Base-by-base conservation (phyloP, 2,888 invertebrate genomes). In the Harmothoe impar region DNA sequence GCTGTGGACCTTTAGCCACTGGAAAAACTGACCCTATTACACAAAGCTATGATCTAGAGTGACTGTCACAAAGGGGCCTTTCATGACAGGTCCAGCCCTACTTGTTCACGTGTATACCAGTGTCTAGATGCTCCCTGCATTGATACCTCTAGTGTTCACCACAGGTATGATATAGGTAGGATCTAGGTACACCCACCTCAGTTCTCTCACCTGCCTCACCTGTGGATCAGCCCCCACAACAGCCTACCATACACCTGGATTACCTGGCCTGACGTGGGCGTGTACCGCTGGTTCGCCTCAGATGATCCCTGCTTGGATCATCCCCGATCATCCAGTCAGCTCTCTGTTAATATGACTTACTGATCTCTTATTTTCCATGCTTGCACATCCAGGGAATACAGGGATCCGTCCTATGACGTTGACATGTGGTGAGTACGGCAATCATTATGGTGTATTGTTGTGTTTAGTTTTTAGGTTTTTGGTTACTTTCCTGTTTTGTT, bases 391-490 rank as follows among this genome's bases (percentile, higher is more conserved):
- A 72, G 72, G 25, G 29, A 23, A n/a, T 29, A n/a, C 72, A 72
- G 72, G 25, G 29, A 23, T 3, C 25, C 29, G 10, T 29, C 72
- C 31, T 72, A 72, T 72, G 72, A 29, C 0, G 72, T 15, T 23
- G 72, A 72, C 72, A 72, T 72, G 72, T 72, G 72, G 72, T 72
- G 31, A 72, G 72, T 72, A 72, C n/a, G n/a, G n/a, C 54, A 62
- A 62, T 62, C 54, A 5, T 5, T n/a, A 62, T 62, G n/a, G 62
- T n/a, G n/a, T n/a, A n/a, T 43, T 5, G 23, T 62, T n/a, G 62
- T 62, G 62, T 62, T 62, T n/a, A 62, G 62, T 62, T 62, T n/a
- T 10, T 43, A 43, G 10, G 43, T 7, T 12, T 62, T 20, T 12
- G 20, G 15, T 12, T 62, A 12, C 62, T n/a, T 62, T 5, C 62